Base-by-base conservation (phyloP, 2,888 invertebrate genomes). In the Celastrina argiolus region DNA sequence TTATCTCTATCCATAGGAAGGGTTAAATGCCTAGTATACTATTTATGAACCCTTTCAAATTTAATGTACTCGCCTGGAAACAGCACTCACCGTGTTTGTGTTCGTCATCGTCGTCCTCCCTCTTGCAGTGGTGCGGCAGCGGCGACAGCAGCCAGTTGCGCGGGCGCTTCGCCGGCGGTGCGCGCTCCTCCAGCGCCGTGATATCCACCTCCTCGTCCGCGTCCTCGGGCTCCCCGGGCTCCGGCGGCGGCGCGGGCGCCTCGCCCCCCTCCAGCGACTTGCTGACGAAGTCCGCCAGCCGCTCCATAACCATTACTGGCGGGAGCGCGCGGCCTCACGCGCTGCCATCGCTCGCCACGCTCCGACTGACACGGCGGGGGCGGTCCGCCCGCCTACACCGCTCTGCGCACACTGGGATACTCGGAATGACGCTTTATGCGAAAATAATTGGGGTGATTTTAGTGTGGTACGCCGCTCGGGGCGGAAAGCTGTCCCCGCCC, bases 261-360 rank as follows among this genome's bases (percentile, higher is more conserved):
- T 88, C 89, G 84, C 92, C 81, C 74, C 93, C 93, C 81, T 95
- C 95, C 87, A 97, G 95, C 70, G 96, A 96, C 90, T 96, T 96
- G 78, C 96, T 96, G 81, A 97, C 97, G 92, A 97, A 97, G 92
- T 96, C 96, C 81, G 97, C 96, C 86, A 97, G 93, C 92, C 97
- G 96, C 92, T 97, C 97, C 97, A 97, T 97, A 86, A 90, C 87
- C 91, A 91, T 90, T 84, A 90, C 88, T 89, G 88, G 81, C 82
- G 82, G 79, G 76, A 74, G 78, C 77, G 79, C 85, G 82, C 82
- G 83, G 74, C 81, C 76, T 78, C 83, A 80, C 86, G 84, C 86
- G 85, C 87, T 81, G 79, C 80, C 85, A 78, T 82, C 82, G 76
- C 81, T 79, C 83, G 82, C 80, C 83, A 81, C 86, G 81, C 81